phyloP scores from a whole-genome alignment of 2,797 vertebrate species.

The Natrix natrix region DNA sequence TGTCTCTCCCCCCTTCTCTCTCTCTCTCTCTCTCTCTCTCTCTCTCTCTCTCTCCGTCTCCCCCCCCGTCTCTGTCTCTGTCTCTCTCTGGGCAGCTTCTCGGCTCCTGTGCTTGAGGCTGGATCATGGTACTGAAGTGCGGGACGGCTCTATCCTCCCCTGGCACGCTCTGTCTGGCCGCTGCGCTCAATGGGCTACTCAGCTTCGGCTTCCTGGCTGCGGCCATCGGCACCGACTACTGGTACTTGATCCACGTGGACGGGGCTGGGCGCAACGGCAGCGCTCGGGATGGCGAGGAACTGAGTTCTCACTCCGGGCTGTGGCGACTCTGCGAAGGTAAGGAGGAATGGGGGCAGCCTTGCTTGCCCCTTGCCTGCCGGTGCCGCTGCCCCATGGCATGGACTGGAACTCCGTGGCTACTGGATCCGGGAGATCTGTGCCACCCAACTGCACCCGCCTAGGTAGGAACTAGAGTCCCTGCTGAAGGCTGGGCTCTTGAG shows the following conservation, averaged over 20 bases:
- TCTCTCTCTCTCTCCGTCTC: too few relatives aligned
- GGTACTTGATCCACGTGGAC: constrained; percentile 81
- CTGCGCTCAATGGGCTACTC: constrained; percentile 72
- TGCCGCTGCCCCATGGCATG: not conserved
- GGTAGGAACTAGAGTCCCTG: not conserved
- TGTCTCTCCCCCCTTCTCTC: not conserved
- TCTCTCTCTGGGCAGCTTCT: too few relatives aligned
- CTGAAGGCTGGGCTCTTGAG: not conserved
- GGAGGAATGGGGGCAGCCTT: not conserved
- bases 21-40: too few relatives aligned
- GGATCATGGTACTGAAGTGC: constrained; percentile 23
- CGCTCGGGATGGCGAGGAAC: constrained; percentile 60
- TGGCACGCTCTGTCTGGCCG: constrained; percentile 60
- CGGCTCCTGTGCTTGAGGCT: not conserved
- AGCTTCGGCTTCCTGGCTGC: constrained; percentile 77
- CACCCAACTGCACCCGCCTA: not conserved
- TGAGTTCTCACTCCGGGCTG: constrained; percentile 79
- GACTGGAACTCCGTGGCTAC: not conserved
- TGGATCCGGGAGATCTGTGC: not conserved
- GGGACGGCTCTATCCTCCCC: constrained; percentile 59
- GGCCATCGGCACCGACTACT: constrained; percentile 79
- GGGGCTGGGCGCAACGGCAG: constrained; percentile 9
- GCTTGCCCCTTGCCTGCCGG: not conserved
- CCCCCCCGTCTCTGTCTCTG: too few relatives aligned
- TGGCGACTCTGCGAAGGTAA: constrained; percentile 83